Evolutionary conservation across 35 echinoderm and acorn worm species (phyloP).

Genomic region (Diadema setosum): DNA sequence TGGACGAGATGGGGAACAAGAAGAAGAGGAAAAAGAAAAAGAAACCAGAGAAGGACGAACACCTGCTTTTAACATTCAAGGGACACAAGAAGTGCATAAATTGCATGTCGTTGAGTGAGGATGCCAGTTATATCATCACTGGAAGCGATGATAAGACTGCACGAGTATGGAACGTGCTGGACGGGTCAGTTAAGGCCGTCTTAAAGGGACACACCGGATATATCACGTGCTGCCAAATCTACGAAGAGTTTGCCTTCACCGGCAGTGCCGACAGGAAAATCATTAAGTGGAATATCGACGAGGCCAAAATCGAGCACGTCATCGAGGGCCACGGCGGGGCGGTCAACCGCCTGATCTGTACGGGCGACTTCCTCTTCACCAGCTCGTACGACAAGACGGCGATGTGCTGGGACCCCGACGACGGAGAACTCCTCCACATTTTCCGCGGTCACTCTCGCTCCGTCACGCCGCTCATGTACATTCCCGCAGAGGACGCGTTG

Average conservation of each 20-base stretch:
- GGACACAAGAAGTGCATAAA: conserved; percentile 92
- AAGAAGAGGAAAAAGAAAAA: conserved; percentile 70
- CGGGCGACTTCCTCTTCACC: conserved; percentile 94
- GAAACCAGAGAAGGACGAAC: conserved; percentile 61
- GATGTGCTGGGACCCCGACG: conserved; percentile 99
- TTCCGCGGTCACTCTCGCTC: conserved; percentile 89
- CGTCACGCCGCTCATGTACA: conserved; percentile 99
- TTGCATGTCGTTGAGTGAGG: conserved; percentile 87
- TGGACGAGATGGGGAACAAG: neutral
- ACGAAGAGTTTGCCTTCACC: conserved; percentile 76
- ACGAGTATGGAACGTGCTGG: conserved; percentile 62
- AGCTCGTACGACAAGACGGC: conserved; percentile 96
- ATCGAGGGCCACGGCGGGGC: conserved; percentile 83
- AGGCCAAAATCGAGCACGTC: conserved; percentile 49
- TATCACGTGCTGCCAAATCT: conserved; percentile 82
- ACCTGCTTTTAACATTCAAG: conserved; percentile 28
- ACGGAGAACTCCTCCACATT: conserved; percentile 95
- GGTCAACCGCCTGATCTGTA: conserved; percentile 90
- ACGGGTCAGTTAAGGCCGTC: neutral
- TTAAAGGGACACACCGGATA: conserved; percentile 86
- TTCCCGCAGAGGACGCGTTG: conserved; percentile 93
- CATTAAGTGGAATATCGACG: conserved; percentile 80
- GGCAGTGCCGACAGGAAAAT: conserved; percentile 81
- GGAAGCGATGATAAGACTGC: conserved; percentile 86
- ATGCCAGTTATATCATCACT: conserved; percentile 69